Percentiles rank a stretch among this genome's conserved stretches.
phyloP scores from a whole-genome alignment of 2,113 vertebrate genomes.

The Amblyopsis rosae region DNA sequence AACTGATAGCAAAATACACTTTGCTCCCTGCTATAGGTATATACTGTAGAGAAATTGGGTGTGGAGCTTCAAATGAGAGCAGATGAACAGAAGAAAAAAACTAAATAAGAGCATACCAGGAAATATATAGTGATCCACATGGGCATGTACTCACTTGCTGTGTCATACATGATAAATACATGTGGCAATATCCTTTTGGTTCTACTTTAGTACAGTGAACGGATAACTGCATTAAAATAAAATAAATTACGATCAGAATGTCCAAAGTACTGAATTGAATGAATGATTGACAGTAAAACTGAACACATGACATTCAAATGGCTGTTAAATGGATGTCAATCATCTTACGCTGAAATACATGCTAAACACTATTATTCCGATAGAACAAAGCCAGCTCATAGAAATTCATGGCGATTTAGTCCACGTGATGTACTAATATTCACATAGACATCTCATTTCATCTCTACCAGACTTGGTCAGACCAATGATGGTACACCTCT shows the following conservation, averaged over 20 bases:
- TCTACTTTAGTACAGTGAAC: not conserved
- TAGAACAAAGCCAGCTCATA: too few species aligned
- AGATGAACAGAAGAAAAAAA: not conserved
- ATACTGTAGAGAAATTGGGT: not conserved
- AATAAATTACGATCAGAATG: not conserved
- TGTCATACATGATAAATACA: too few species aligned
- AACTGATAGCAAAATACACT: constrained; percentile 17
- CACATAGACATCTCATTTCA: too few species aligned
- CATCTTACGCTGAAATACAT: too few species aligned
- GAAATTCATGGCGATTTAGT: too few species aligned
- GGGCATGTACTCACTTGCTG: too few species aligned
- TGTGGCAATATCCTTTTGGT: too few species aligned
- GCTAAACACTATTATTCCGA: too few species aligned
- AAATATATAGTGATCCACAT: too few species aligned
- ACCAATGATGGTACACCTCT: constrained; percentile 36
- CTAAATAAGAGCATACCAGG: not conserved
- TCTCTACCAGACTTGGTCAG: constrained; percentile 15
- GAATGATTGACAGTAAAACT: not conserved
- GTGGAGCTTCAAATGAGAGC: not conserved
- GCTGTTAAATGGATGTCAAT: too few species aligned
- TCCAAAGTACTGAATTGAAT: not conserved
- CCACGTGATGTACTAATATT: too few species aligned
- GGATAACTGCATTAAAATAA: not conserved
- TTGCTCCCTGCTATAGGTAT: not conserved
- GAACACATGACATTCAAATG: too few species aligned